Evolutionary conservation across 1,140 invertebrate species (phyloP), one percentile per base, ranked within the genome.

Genomic region (Trissolcus basalis): DNA sequence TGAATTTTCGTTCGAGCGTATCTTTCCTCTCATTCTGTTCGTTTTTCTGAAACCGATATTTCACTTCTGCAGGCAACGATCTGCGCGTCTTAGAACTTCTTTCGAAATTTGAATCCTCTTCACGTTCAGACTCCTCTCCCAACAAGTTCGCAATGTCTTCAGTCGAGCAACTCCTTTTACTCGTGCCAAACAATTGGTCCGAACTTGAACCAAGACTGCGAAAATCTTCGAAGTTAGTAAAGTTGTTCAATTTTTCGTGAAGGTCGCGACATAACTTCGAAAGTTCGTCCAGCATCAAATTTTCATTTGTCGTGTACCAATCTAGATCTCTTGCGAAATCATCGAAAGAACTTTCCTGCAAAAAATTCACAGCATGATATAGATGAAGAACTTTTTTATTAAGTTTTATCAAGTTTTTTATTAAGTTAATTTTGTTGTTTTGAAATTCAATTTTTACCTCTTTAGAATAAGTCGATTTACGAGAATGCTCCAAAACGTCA

Each of bases 381-480:
- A n/a, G n/a, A n/a, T n/a, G n/a, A n/a, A 27, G 6, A 27, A 27
- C 19, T 27, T 27, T n/a, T n/a, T n/a, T n/a, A n/a, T n/a, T n/a
- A n/a, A 27, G 19, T 3, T 27, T 27, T 27, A 27, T 3, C 6
- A 6, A 3, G 1, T 56, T 14, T 33, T 13, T 44, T 44, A n/a
- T 9, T 11, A 44, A 44, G 4, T 44, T 7, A 43, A 43, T 12
- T 13, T 3, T 44, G 13, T n/a, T 7, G 12, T 32, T n/a, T 32
- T 45, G 9, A 58, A 54, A 16, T 44, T 39, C 7, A 19, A 1
- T 12, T 16, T 53, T 80, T 84, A 91, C 90, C 84, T 91, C 91
- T 73, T 89, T 89, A 72, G 90, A 91, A 61, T 88, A n/a, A n/a
- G 87, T 72, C 89, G 89, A 16, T 88, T 90, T 78, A 91, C 89